Evolutionary conservation across 2,797 vertebrate species (phyloP).

Genomic region (Eulemur albifrons): DNA sequence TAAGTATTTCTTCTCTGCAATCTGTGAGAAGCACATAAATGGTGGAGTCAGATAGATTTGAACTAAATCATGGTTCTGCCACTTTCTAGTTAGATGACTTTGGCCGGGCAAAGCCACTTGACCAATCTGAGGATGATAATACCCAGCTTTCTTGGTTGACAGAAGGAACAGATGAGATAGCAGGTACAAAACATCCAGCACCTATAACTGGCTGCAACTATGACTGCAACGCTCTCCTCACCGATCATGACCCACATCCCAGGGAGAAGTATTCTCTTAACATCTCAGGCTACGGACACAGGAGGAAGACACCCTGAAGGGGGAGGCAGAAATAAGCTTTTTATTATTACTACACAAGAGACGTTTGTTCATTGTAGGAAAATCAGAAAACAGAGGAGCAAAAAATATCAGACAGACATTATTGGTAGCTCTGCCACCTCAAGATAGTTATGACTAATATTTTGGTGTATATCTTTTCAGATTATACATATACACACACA

Average conservation of each 20-base stretch:
- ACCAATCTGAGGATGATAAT: neutral
- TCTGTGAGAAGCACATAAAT: neutral
- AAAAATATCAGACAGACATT: neutral
- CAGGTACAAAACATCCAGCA: neutral
- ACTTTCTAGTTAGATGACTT: neutral
- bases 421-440: neutral
- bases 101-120: neutral
- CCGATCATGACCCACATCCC: neutral
- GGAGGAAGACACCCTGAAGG: neutral
- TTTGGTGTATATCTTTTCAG: neutral
- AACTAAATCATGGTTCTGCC: neutral
- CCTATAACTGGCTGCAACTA: neutral
- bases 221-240: neutral
- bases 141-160: neutral
- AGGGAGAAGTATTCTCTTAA: neutral
- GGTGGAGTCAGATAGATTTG: neutral
- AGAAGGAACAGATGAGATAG: neutral
- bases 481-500: neutral
- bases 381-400: neutral
- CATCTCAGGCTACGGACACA: neutral
- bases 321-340: neutral
- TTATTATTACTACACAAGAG: neutral
- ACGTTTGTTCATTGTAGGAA: neutral
- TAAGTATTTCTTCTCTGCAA: neutral
- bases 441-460: neutral